A percentile compares a stretch with the other conserved stretches of the same genome.
These are phyloP conservation scores for Hyposoter didymator DNA, from an alignment of 2,888 invertebrate species.

Conservation along the genomic window DNA sequence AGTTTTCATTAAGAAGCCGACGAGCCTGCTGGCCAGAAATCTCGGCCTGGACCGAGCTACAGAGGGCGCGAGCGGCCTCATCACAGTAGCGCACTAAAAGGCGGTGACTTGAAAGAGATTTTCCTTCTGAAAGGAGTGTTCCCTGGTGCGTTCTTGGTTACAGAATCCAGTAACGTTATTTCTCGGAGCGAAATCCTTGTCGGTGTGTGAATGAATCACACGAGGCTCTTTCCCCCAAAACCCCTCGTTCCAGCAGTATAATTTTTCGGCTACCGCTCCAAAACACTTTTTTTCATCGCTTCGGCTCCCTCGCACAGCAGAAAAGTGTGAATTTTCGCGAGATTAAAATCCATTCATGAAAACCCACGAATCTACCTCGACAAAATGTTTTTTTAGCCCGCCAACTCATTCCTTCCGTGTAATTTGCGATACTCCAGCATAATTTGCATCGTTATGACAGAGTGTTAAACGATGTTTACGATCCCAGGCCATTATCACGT, in stretches of 20 bases:
- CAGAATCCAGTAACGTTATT: constrained; percentile 47
- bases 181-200: constrained; percentile 74
- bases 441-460: constrained; percentile 73
- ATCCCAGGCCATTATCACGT: constrained; percentile 69
- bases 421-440: constrained; percentile 43
- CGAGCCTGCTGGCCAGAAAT: constrained; percentile 11
- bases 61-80: constrained; percentile 54
- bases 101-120: constrained; percentile 83
- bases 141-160: constrained; percentile 41
- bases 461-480: constrained; percentile 72
- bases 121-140: constrained; percentile 82
- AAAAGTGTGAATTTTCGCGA: constrained; percentile 37
- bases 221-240: constrained; percentile 36
- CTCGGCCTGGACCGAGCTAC: not conserved
- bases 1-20: constrained; percentile 59
- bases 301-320: not conserved
- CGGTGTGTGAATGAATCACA: constrained; percentile 69
- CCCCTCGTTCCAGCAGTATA: constrained; percentile 47
- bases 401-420: constrained; percentile 51
- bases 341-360: not conserved
- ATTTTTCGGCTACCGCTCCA: constrained; percentile 52
- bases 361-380: not conserved
- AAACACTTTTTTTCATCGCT: constrained; percentile 57
- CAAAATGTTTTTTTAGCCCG: constrained; percentile 24
- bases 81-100: constrained; percentile 74